These are phyloP conservation scores for Lithophane semibrunnea DNA, from an alignment of 2,888 invertebrate species.

Conservation along the genomic window DNA sequence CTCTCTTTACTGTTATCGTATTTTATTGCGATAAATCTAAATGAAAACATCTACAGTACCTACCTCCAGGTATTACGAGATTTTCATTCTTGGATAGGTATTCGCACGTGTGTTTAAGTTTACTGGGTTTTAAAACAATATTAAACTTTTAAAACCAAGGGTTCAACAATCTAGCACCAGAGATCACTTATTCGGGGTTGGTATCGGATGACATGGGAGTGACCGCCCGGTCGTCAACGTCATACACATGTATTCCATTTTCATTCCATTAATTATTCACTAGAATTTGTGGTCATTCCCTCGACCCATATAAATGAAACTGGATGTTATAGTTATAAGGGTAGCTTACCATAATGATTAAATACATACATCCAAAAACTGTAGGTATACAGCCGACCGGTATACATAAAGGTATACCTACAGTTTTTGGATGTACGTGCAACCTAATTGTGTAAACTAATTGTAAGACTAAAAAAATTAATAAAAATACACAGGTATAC, in stretches of 20 bases:
- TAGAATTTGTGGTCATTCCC: constrained; percentile 29
- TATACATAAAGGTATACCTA: no score
- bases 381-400: no score
- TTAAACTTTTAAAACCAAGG: background rate
- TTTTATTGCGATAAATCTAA: background rate
- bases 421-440: no score
- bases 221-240: constrained; percentile 44
- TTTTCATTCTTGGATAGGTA: background rate
- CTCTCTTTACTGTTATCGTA: background rate
- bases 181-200: constrained; percentile 34
- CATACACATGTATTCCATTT: constrained; percentile 55
- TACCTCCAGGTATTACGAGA: background rate
- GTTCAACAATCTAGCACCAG: background rate
- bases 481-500: background rate
- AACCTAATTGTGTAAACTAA: background rate
- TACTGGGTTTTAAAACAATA: background rate
- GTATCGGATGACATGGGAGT: constrained; percentile 27
- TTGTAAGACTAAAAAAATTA: background rate
- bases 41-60: no score
- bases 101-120: background rate
- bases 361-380: background rate
- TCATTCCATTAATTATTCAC: constrained; percentile 53
- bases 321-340: background rate
- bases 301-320: constrained; percentile 4
- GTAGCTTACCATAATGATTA: background rate